These are phyloP conservation scores for Coturnix japonica DNA, from an alignment of 2,113 vertebrate genomes.

Conservation along the genomic window DNA sequence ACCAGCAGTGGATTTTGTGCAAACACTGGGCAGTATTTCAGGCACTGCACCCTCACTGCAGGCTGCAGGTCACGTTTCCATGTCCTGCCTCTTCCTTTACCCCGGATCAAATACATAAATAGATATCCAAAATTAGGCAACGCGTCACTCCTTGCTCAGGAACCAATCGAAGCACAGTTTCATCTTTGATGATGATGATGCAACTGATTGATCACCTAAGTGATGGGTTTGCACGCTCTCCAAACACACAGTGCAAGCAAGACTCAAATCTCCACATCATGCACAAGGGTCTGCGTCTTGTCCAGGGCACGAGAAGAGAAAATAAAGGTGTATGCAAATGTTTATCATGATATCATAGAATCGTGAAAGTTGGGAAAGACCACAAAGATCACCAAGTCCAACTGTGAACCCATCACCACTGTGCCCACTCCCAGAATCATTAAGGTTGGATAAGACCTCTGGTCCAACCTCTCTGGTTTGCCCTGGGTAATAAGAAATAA, in stretches of 20 bases:
- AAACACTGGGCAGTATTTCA: background rate
- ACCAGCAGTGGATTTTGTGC: background rate
- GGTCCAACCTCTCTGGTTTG: background rate
- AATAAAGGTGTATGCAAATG: no score
- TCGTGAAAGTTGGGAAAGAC: no score
- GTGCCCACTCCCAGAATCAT: no score
- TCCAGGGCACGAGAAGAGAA: no score
- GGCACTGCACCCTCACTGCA: background rate
- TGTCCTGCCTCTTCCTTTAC: background rate
- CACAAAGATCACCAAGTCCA: no score
- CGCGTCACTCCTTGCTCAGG: rapidly evolving
- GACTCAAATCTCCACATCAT: rapidly evolving
- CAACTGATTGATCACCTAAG: no score
- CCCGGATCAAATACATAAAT: background rate
- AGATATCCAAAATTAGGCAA: background rate
- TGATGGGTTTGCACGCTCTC: background rate
- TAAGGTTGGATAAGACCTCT: no score
- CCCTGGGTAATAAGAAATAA: rapidly evolving
- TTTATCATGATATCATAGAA: no score
- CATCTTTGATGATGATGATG: no score
- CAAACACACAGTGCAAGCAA: rapidly evolving
- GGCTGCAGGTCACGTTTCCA: background rate
- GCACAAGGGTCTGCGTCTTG: background rate
- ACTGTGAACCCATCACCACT: no score
- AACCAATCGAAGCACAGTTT: background rate